Evolutionary conservation across 2,113 vertebrate species (phyloP), one percentile per base, ranked within the genome.

Genomic region (Lepisosteus oculatus): DNA sequence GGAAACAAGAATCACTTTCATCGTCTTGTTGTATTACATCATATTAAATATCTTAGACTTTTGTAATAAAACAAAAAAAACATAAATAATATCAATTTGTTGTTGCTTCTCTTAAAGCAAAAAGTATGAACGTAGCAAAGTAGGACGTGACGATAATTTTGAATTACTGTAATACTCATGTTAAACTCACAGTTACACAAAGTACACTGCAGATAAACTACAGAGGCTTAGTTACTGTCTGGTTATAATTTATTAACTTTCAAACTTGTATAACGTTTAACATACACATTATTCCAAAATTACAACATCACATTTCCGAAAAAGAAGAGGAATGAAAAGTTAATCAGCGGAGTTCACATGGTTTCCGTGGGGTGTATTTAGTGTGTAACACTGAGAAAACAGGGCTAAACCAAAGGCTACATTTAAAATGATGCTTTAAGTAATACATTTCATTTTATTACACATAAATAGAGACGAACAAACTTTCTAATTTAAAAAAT

Each of bases 41-140:
- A 13, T 68, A 55, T 84, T 80, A 44, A 43, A 9, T 1, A 4
- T 6, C 55, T 78, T 54, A 11, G 5, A 3, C 1, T 80, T 79
- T 2, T 65, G 0, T 1, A 8, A 41, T 65, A 69, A 70, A 79
- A 82, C 76, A 42, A 41, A 61, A 1, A 57, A 83, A 44, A 43
- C 59, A 73, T 79, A 84, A 84, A 85, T 86, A 77, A 57, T 43
- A 29, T 29, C 1, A 1, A 29, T 29, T 29, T 29, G 29, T 29
- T 29, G 29, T 29, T 29, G 15, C 29, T 29, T 29, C 29, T 29
- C 29, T 1, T 29, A 29, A 29, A 29, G 14, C 3, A 6, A 61
- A 61, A 61, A 61, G 59, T 61, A 61, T 61, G 59, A 61, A 61
- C 47, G 5, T 51, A 51, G 9, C 9, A 6, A 51, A 51, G 9